A percentile compares a stretch with the other conserved stretches of the same genome.
Evolutionary conservation across 2,113 vertebrate species (phyloP).

Genomic region (Chaetodon trifascialis): DNA sequence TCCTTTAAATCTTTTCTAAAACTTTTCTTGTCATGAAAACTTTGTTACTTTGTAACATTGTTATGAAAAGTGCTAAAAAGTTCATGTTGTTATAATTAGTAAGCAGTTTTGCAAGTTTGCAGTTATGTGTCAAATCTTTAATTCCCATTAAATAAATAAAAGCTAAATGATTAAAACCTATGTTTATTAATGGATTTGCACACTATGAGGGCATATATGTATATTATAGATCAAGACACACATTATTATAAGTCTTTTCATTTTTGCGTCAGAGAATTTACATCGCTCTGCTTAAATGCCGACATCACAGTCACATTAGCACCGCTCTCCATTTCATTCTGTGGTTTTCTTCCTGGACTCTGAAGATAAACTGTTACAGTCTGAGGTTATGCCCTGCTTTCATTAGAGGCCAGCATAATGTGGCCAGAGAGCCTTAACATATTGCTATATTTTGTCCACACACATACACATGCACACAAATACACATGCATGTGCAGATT

Average conservation of each 20-base stretch:
- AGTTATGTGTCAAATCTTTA: no score
- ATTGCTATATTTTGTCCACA: not conserved
- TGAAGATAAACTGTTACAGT: not conserved
- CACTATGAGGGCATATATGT: not conserved
- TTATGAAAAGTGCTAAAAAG: no score
- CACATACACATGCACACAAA: not conserved
- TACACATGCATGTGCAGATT: not conserved
- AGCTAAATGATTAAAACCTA: not conserved
- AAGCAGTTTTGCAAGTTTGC: no score
- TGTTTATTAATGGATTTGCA: not conserved
- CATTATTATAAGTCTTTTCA: not conserved
- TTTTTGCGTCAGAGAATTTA: not conserved
- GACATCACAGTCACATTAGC: not conserved
- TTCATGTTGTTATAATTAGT: no score
- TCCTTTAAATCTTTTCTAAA: no score
- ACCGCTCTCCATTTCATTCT: not conserved
- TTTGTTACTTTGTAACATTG: no score
- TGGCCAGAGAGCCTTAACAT: not conserved
- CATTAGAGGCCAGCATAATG: conserved; percentile 6
- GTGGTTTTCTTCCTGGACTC: not conserved
- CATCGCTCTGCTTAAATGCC: conserved; percentile 7
- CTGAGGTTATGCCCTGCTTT: not conserved
- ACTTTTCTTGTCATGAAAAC: no score
- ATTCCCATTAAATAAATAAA: no score
- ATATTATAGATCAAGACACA: not conserved